Evolutionary conservation across 2,888 invertebrate species (phyloP).

Genomic region (Nebria brevicollis): DNA sequence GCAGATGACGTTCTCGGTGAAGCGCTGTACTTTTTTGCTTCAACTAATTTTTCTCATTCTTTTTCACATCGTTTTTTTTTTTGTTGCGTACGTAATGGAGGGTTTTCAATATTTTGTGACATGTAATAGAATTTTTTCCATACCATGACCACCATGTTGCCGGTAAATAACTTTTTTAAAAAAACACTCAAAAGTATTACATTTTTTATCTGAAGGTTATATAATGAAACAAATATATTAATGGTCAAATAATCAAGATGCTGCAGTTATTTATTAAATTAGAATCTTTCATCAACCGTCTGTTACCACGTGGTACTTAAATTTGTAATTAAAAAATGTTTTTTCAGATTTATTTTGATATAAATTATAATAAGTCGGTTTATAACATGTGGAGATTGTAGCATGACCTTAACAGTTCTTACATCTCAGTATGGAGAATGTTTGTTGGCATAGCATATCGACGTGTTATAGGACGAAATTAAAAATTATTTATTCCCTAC

Average conservation of each 20-base stretch:
- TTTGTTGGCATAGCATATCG: no score
- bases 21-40: conserved; percentile 35
- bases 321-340: neutral
- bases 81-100: conserved; percentile 31
- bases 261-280: no score
- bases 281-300: no score
- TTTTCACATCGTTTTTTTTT: conserved; percentile 11
- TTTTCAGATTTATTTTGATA: neutral
- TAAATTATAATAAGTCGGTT: conserved; percentile 21
- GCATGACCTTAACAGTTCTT: conserved; percentile 20
- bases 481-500: no score
- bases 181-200: neutral
- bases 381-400: conserved; percentile 33
- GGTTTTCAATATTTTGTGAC: conserved; percentile 41
- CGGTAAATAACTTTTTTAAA: neutral
- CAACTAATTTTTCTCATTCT: conserved; percentile 12
- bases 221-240: neutral
- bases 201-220: neutral
- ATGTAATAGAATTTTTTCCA: conserved; percentile 27
- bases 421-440: no score
- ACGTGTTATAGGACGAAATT: no score
- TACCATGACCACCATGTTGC: conserved; percentile 11
- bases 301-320: no score
- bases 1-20: conserved; percentile 43
- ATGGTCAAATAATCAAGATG: no score